Conservation (phyloP, 2,113 vertebrate genomes). For the Tichodroma muraria region DNA sequence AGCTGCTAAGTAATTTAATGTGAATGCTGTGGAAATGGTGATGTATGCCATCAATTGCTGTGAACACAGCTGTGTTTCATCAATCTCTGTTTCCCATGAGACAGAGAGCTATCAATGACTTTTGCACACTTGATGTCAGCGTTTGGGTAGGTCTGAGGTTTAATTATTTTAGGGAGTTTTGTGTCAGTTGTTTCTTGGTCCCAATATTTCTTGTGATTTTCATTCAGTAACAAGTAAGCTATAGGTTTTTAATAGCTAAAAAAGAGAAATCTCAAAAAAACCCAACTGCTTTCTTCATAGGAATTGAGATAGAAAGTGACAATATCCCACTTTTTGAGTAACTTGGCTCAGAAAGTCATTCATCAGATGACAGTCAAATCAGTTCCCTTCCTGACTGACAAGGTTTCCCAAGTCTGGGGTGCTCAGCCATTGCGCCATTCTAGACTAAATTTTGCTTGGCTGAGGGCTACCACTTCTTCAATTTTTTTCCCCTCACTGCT, state of each 20-base stretch:
- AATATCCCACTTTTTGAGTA: neutral
- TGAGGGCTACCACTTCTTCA: neutral
- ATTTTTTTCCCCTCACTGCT: neutral
- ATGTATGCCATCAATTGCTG: slow-evolving; percentile 30
- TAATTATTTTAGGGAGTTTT: slow-evolving; percentile 13
- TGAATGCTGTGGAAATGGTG: slow-evolving; percentile 38
- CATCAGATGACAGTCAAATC: neutral
- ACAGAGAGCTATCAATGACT: slow-evolving; percentile 22
- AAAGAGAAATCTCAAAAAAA: neutral
- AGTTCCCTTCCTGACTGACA: neutral
- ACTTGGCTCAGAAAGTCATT: neutral
- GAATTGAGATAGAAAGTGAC: neutral
- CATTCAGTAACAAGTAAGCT: neutral
- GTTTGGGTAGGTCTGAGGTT: neutral
- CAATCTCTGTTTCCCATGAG: slow-evolving; percentile 33
- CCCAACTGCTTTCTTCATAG: neutral
- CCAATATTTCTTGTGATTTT: neutral
- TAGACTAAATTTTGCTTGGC: neutral
- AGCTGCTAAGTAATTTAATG: slow-evolving; percentile 54
- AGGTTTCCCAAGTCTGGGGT: neutral
- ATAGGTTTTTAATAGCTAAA: neutral
- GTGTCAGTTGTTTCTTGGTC: neutral
- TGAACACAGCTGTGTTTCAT: slow-evolving; percentile 60
- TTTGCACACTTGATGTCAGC: slow-evolving; percentile 9
- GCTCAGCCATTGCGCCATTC: neutral